These are phyloP conservation scores for Dasyornis broadbenti DNA, from an alignment of 2,113 vertebrate species.

Conservation along the genomic window DNA sequence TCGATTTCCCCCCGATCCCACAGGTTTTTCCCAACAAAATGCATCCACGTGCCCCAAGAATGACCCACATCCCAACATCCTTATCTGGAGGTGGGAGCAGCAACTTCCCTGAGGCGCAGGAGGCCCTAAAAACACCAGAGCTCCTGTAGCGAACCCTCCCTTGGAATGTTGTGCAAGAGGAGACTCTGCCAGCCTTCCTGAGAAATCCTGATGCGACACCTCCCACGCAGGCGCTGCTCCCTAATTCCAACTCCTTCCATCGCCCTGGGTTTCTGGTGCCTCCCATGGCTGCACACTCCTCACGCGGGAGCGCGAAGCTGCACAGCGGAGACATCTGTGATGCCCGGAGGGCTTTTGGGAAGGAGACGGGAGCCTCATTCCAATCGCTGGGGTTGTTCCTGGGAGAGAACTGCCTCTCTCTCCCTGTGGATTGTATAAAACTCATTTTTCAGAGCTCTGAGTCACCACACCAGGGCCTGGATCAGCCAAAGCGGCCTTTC, in stretches of 20 bases:
- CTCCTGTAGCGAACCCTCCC: background rate
- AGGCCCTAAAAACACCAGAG: background rate
- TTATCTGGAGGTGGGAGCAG: background rate
- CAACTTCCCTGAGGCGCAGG: background rate
- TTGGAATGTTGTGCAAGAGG: background rate
- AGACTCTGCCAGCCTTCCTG: background rate
- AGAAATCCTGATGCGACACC: background rate
- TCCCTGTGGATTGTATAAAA: background rate
- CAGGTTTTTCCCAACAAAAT: background rate
- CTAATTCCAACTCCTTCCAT: background rate
- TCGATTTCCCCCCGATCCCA: background rate
- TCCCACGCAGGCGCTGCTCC: background rate
- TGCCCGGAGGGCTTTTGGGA: background rate
- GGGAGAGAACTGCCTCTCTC: background rate
- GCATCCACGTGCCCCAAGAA: rapidly evolving
- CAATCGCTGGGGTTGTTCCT: background rate
- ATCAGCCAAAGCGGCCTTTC: background rate
- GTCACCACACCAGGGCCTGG: background rate
- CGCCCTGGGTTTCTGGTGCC: background rate
- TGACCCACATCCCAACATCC: background rate
- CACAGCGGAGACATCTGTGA: background rate
- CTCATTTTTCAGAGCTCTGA: background rate
- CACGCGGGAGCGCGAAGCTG: rapidly evolving
- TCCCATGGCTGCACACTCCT: background rate
- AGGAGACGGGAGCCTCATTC: background rate